These are phyloP conservation scores for Diplazon laetatorius DNA, from an alignment of 2,888 invertebrate genomes.

Conservation along the genomic window DNA sequence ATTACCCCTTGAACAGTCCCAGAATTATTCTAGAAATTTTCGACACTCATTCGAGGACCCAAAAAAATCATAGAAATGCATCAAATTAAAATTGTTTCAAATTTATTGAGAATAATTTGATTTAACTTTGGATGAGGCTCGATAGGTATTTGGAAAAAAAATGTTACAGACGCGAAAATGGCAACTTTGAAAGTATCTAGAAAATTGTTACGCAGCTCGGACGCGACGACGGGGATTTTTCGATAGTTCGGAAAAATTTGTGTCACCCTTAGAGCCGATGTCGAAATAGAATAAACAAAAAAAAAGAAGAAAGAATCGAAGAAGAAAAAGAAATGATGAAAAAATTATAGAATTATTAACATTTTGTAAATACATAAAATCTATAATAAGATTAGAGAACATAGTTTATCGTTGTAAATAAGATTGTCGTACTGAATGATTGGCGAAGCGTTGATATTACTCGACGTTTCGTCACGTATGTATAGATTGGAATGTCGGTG, in stretches of 20 bases:
- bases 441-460: conserved; percentile 26
- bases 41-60: too few species aligned
- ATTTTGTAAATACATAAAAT: conserved; percentile 71
- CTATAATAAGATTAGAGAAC: conserved; percentile 66
- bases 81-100: background rate
- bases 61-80: too few species aligned
- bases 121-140: background rate
- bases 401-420: conserved; percentile 75
- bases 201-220: background rate
- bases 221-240: background rate
- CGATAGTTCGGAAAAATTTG: conserved; percentile 42
- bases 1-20: too few species aligned
- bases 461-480: conserved; percentile 35
- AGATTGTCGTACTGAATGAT: conserved; percentile 53
- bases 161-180: background rate
- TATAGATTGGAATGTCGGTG: conserved; percentile 57
- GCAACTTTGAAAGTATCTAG: conserved; percentile 21
- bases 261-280: conserved; percentile 65
- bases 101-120: background rate
- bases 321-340: conserved; percentile 1
- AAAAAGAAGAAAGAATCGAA: too few species aligned
- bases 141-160: too few species aligned
- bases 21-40: too few species aligned
- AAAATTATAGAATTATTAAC: conserved; percentile 49
- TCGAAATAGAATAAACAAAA: conserved; percentile 45